Base-by-base conservation (phyloP, 2,888 invertebrate species). In the Sussaba pulchella region DNA sequence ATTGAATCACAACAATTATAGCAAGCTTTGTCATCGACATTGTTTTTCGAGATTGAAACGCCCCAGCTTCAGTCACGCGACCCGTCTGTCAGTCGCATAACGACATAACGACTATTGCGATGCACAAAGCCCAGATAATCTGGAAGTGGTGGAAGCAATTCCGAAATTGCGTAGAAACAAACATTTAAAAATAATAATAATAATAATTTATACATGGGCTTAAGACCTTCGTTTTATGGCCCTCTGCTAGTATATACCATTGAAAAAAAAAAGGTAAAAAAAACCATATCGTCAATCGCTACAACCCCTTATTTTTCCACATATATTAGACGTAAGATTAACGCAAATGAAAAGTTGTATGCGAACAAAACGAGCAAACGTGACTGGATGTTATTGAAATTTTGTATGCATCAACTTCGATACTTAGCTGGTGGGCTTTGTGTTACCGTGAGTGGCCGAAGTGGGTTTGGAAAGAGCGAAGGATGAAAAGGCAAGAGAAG, bases 11-110 rank as follows among this genome's bases (percentile, higher is more conserved):
- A 73, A 73, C 26, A 36, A 14, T 21, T 59, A 39, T 12, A 39
- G 54, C 72, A 78, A 71, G 61, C 24, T 63, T 26, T n/a, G n/a
- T 66, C 31, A 31, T 59, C 72, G 72, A 78, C 50, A 59, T 66
- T 78, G 67, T n/a, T 31, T 19, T 43, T 21, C 12, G 39, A 43
- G 14, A 52, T 14, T 21, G 41, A 43, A 45, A 67, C n/a, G 59
- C n/a, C 21, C n/a, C 50, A 47, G 50, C 36, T 36, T 45, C n/a
- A 59, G 59, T 78, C 78, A 78, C 72, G 78, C 78, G 45, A 78
- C n/a, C 26, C 67, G 39, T 50, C 36, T 39, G 9, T 14, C 50
- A 39, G n/a, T 67, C 10, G 19, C 39, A 36, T 41, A 43, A 10
- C 41, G 8, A 14, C 19, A 47, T 47, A 0, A 19, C 19, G 52